Evolutionary conservation across 2,888 invertebrate genomes (phyloP), one percentile per base, ranked within the genome.

Genomic region (Beris chalybata): DNA sequence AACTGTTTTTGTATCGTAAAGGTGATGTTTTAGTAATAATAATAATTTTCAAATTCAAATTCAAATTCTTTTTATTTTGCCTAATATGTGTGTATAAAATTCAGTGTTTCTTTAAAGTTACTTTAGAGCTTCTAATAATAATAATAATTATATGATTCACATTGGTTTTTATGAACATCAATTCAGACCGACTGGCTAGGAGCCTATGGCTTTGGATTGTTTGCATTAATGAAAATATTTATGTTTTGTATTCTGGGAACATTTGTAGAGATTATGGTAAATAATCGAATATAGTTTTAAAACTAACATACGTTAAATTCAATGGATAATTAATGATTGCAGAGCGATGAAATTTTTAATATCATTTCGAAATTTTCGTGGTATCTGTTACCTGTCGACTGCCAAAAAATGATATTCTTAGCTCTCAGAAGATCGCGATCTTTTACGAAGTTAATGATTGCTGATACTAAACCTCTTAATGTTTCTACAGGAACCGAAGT

Each of bases 131-230:
- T n/a, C n/a, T n/a, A n/a, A n/a, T n/a, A n/a, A n/a, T n/a, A n/a
- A n/a, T n/a, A n/a, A n/a, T n/a, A n/a, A n/a, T n/a, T n/a, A n/a
- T n/a, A n/a, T 32, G 38, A 11, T n/a, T 15, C 13, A n/a, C 2
- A 50, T 11, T 2, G 2, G 2, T 13, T n/a, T 43, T 15, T 13
- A 5, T 38, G n/a, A 55, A 9, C 9, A 32, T 55, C 7, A 9
- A 32, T 55, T 32, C n/a, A 55, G 54, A 55, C 54, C n/a, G 54
- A 55, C n/a, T 55, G 54, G 54, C 5, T 55, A 5, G 54, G 54
- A 55, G 54, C 54, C 1, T 55, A 55, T 32, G 54, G 54, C 15
- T 55, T 55, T 31, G 54, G 32, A 13, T 31, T 55, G 13, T 55
- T 55, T 55, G 31, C 32, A 32, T 7, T 55, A 30, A 55, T 55